Percentiles rank a stretch among this genome's conserved stretches.
phyloP scores from a whole-genome alignment of 2,888 invertebrate species.

The Aromia moschata region DNA sequence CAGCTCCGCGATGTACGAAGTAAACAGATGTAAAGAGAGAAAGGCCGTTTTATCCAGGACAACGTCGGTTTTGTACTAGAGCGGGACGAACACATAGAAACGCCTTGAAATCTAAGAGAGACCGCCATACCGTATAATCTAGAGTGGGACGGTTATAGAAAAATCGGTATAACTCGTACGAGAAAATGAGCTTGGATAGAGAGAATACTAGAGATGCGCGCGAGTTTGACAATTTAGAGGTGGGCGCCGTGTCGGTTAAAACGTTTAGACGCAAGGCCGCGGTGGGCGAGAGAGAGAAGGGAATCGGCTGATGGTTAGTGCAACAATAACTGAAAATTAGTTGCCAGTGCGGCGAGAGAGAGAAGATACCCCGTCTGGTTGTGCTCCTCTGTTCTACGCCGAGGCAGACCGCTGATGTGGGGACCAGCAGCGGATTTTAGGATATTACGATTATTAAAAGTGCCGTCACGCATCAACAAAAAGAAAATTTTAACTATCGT shows the following conservation, averaged over 20 bases:
- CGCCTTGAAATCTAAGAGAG: conserved; percentile 22
- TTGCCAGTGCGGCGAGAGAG: conserved; percentile 49
- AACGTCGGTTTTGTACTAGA: conserved; percentile 23
- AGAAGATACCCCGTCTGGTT: conserved; percentile 31
- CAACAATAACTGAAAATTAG: conserved; percentile 43
- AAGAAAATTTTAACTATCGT: too few relatives aligned
- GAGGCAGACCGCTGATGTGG: conserved; percentile 10
- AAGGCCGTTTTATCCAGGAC: conserved; percentile 29
- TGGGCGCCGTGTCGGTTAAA: conserved; percentile 1
- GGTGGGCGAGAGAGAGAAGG: conserved; percentile 26
- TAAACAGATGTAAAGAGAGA: conserved; percentile 32
- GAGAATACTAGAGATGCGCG: conserved; percentile 25
- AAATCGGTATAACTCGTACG: conserved; percentile 10
- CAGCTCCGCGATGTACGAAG: conserved; percentile 31
- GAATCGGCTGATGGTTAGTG: conserved; percentile 35
- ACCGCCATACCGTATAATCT: conserved; percentile 23
- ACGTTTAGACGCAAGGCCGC: not conserved
- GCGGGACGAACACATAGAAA: conserved; percentile 24
- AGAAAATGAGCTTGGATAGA: conserved; percentile 20
- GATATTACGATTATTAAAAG: too few relatives aligned
- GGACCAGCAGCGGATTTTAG: conserved; percentile 17
- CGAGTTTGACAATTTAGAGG: conserved; percentile 9
- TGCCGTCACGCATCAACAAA: too few relatives aligned
- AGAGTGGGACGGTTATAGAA: conserved; percentile 23
- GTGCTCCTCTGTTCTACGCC: conserved; percentile 10